Evolutionary conservation across 2,888 invertebrate species (phyloP).

Genomic region (Sphinx pinastri): DNA sequence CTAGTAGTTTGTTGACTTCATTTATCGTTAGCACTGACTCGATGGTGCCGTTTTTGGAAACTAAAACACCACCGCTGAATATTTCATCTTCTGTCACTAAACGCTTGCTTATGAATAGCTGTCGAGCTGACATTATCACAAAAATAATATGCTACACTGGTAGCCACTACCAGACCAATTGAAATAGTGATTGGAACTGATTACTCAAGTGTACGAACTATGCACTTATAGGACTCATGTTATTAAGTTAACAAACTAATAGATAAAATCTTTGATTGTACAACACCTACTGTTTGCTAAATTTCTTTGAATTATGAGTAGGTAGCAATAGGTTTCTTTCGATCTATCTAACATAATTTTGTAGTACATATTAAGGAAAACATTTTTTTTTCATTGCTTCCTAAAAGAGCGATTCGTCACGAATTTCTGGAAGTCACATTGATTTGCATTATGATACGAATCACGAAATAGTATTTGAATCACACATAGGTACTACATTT

Average conservation of each 20-base stretch:
- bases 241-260: neutral
- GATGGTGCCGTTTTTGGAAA: constrained; percentile 84
- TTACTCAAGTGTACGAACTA: constrained; percentile 1
- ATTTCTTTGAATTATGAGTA: neutral
- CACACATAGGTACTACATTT: neutral
- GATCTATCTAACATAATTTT: neutral
- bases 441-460: neutral
- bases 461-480: neutral
- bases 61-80: constrained; percentile 84
- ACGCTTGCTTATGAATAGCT: constrained; percentile 74
- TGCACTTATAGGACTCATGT: neutral
- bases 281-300: neutral
- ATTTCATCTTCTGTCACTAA: constrained; percentile 82
- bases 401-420: constrained; percentile 14
- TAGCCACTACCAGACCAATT: constrained; percentile 22
- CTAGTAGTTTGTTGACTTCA: constrained; percentile 73
- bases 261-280: neutral
- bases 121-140: constrained; percentile 56
- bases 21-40: constrained; percentile 75
- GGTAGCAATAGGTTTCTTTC: neutral
- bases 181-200: constrained; percentile 1
- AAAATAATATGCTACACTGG: constrained; percentile 27
- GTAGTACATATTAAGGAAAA: constrained; percentile 1
- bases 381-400: neutral
- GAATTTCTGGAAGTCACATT: constrained; percentile 8